Conservation (phyloP, 2,113 vertebrate species). For the Vidua macroura region DNA sequence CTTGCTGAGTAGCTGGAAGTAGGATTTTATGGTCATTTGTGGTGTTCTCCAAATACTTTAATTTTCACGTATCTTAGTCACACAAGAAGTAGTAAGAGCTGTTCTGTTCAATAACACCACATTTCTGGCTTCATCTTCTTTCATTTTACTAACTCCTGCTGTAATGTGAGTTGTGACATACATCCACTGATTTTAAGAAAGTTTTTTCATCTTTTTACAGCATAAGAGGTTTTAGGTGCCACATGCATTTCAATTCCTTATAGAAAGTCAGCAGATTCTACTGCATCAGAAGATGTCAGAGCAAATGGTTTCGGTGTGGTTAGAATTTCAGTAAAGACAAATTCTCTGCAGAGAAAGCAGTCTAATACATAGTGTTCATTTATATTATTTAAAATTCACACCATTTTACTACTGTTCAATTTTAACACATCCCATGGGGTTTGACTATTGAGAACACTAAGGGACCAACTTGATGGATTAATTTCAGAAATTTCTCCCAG, state of each 20-base stretch:
- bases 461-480: neutral
- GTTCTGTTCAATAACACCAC: neutral
- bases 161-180: neutral
- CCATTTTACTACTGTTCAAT: neutral
- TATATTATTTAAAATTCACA: neutral
- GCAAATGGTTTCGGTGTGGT: neutral
- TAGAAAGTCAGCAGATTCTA: neutral
- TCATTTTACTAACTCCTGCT: neutral
- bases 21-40: neutral
- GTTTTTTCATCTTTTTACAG: neutral
- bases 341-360: neutral
- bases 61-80: neutral
- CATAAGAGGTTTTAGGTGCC: neutral
- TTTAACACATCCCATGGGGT: neutral
- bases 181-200: neutral
- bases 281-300: neutral
- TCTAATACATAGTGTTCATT: neutral
- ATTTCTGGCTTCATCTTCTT: neutral
- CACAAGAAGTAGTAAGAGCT: neutral
- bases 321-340: neutral
- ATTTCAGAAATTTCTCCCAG: neutral
- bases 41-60: neutral
- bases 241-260: neutral
- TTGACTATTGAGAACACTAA: neutral
- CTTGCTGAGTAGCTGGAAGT: neutral